phyloP scores from a whole-genome alignment of 2,113 vertebrate species.

The Microtus oregoni region DNA sequence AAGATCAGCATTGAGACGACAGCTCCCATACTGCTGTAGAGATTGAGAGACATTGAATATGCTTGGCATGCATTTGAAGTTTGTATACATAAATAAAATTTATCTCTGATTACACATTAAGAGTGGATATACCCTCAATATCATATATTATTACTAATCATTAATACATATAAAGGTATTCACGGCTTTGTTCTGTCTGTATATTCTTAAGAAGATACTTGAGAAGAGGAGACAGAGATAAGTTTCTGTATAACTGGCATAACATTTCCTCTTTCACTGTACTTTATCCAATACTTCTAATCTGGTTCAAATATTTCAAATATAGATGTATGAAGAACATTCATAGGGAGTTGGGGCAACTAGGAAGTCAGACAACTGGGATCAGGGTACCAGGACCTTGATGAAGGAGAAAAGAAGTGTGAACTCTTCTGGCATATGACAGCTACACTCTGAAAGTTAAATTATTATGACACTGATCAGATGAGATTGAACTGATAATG shows the following conservation, averaged over 20 bases:
- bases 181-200: background rate
- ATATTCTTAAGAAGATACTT: background rate
- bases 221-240: background rate
- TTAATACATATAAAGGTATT: background rate
- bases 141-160: background rate
- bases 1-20: fast-evolving
- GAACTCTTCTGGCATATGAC: background rate
- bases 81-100: background rate
- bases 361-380: background rate
- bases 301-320: background rate
- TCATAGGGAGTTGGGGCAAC: background rate
- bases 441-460: background rate
- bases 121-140: background rate
- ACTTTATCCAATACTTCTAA: background rate
- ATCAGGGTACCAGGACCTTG: background rate
- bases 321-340: background rate
- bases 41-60: background rate
- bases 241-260: background rate
- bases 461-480: background rate
- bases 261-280: background rate
- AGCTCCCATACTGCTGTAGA: background rate
- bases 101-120: background rate
- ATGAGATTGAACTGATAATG: background rate
- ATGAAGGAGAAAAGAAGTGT: background rate
- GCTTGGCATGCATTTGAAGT: background rate